A percentile compares a stretch with the other conserved stretches of the same genome.
phyloP scores from a whole-genome alignment of 2,797 vertebrate species.

The Sebastolobus altivelis region DNA sequence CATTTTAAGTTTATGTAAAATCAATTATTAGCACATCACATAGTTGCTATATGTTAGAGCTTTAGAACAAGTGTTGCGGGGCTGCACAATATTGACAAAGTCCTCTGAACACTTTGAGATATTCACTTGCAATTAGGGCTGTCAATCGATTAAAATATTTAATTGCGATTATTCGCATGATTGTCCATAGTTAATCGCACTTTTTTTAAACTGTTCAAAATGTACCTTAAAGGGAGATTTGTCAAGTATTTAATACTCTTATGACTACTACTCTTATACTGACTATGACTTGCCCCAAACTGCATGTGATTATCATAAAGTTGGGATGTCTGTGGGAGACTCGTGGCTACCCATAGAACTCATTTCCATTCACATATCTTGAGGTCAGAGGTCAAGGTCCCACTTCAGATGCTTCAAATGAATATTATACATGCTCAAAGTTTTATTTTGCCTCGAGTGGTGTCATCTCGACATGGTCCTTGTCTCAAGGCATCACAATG shows the following conservation, averaged over 20 bases:
- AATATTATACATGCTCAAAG: not conserved
- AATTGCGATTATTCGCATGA: too few relatives aligned
- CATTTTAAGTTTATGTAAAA: not conserved
- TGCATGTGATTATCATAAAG: too few relatives aligned
- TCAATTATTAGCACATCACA: not conserved
- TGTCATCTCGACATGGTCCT: not conserved
- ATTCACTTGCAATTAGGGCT: not conserved
- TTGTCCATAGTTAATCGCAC: too few relatives aligned
- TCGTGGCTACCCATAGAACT: too few relatives aligned
- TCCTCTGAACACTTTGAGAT: not conserved
- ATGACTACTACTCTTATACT: too few relatives aligned
- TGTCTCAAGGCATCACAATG: not conserved
- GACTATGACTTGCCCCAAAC: too few relatives aligned
- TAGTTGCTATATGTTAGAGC: not conserved
- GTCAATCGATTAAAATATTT: too few relatives aligned
- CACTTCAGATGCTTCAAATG: not conserved
- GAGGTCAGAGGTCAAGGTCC: not conserved
- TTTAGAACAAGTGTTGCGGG: not conserved
- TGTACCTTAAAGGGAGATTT: too few relatives aligned
- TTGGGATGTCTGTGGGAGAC: too few relatives aligned
- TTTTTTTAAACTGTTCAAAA: too few relatives aligned
- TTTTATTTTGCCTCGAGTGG: not conserved
- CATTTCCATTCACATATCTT: too few relatives aligned
- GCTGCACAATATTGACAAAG: slow-evolving; percentile 23
- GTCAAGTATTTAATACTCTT: too few relatives aligned